These are phyloP conservation scores for Saccopteryx leptura DNA, from an alignment of 2,113 vertebrate species.

Conservation along the genomic window DNA sequence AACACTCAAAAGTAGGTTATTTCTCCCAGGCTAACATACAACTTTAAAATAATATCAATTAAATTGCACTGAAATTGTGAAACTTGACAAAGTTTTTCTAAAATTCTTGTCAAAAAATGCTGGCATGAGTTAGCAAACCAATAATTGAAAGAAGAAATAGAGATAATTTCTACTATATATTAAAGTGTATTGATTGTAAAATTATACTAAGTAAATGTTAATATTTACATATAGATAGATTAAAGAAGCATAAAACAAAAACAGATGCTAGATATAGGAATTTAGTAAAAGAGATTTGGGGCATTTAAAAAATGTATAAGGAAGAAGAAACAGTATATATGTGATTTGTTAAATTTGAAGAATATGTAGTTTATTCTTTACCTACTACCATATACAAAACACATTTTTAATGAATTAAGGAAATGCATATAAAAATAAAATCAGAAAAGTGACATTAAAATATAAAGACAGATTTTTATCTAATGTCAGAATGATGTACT, in stretches of 20 bases:
- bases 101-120: background rate
- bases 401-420: background rate
- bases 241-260: background rate
- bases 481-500: background rate
- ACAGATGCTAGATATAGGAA: background rate
- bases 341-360: conserved; percentile 15
- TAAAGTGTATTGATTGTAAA: background rate
- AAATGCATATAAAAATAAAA: background rate
- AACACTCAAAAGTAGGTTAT: background rate
- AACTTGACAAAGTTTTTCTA: background rate
- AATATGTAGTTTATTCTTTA: conserved; percentile 4
- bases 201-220: background rate
- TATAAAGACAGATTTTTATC: background rate
- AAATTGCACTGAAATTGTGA: background rate
- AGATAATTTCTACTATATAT: background rate
- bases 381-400: background rate
- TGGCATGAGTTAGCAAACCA: background rate
- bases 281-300: background rate
- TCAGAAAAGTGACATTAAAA: background rate
- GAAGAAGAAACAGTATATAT: background rate
- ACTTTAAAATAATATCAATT: background rate
- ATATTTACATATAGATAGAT: background rate
- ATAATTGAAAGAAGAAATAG: background rate
- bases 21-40: background rate
- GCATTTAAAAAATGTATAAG: background rate